Conservation (phyloP, 2,797 vertebrate species). For the Centropyge bicolor region DNA sequence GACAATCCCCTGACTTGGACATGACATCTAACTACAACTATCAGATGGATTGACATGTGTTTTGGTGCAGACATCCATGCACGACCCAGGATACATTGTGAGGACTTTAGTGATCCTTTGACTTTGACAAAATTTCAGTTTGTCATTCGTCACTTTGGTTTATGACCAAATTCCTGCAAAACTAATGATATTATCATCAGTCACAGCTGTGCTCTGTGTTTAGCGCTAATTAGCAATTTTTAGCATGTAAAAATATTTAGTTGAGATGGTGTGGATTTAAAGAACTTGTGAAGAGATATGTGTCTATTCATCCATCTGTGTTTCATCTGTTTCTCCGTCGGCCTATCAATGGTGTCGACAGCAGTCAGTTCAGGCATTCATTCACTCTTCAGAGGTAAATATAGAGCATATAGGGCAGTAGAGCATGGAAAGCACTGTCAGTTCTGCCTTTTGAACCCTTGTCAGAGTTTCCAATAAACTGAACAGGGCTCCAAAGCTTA, state of each 20-base stretch:
- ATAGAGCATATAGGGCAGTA: conserved; percentile 2
- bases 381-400: conserved; percentile 2
- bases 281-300: not conserved
- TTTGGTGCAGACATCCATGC: not conserved
- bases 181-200: not conserved
- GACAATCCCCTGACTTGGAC: not conserved
- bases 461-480: conserved; percentile 26
- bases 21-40: not conserved
- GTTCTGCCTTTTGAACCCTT: not conserved
- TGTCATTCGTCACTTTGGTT: not conserved
- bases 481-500: conserved; percentile 44
- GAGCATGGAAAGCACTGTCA: not conserved
- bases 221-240: not conserved
- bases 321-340: conserved; percentile 15
- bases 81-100: not conserved
- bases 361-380: not conserved
- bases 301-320: not conserved
- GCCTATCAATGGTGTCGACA: not conserved
- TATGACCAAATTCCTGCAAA: not conserved
- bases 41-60: not conserved
- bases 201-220: not conserved
- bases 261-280: not conserved
- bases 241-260: not conserved
- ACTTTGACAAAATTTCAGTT: not conserved
- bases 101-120: not conserved